phyloP scores from a whole-genome alignment of 1,140 invertebrate species.

The Homalodisca vitripennis region DNA sequence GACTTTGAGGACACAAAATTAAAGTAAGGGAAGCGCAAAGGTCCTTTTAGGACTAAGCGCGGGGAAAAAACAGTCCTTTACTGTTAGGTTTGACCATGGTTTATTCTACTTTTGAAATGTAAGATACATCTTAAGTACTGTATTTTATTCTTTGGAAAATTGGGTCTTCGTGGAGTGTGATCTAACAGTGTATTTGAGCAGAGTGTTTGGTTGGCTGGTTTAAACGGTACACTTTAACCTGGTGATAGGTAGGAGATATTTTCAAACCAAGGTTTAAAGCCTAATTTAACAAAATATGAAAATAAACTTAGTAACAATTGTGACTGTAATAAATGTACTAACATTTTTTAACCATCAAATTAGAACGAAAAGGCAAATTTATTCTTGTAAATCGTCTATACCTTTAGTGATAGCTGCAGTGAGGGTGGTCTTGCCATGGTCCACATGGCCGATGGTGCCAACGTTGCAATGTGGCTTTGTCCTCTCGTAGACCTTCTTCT shows the following conservation, averaged over 20 bases:
- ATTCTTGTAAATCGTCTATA: no score
- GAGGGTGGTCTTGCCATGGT: conserved; percentile 99
- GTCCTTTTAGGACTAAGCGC: no score
- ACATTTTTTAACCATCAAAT: background rate
- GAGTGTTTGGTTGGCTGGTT: background rate
- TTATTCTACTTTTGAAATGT: no score
- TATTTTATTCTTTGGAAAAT: no score
- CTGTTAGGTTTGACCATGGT: no score
- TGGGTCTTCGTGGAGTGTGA: no score
- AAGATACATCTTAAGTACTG: no score
- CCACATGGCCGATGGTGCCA: conserved; percentile 98
- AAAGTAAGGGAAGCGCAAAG: no score
- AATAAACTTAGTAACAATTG: background rate
- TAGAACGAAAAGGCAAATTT: background rate
- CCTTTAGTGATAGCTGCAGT: conserved; percentile 97
- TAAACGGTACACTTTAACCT: no score
- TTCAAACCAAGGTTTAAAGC: background rate
- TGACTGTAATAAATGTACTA: background rate
- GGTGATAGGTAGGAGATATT: background rate
- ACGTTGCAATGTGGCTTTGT: conserved; percentile 97
- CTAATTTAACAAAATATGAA: background rate
- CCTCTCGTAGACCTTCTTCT: conserved; percentile 73
- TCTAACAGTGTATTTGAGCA: no score
- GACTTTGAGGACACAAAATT: no score
- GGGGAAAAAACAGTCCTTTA: no score